phyloP scores from a whole-genome alignment of 2,888 invertebrate species.

The Tortrix viridana region DNA sequence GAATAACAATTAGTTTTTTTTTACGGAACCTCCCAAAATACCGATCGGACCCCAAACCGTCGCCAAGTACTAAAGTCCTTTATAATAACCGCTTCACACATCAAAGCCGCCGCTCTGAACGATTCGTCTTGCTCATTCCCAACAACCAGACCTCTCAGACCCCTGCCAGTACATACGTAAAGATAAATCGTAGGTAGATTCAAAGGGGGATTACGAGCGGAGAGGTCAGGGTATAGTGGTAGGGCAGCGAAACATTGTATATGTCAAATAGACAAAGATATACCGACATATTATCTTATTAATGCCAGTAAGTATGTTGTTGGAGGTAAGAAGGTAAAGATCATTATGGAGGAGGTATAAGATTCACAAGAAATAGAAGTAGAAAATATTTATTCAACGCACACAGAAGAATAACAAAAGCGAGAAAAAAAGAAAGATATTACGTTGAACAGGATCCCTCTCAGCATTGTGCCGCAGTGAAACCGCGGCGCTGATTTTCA shows the following conservation, averaged over 20 bases:
- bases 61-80: slow-evolving; percentile 48
- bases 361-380: background rate
- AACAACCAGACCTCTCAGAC: slow-evolving; percentile 53
- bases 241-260: slow-evolving; percentile 45
- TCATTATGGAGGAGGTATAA: slow-evolving; percentile 39
- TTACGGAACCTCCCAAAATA: slow-evolving; percentile 16
- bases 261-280: slow-evolving; percentile 77
- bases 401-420: no score
- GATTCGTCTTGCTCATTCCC: slow-evolving; percentile 79
- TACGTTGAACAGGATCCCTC: no score
- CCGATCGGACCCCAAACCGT: slow-evolving; percentile 26
- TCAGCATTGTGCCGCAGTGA: no score
- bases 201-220: background rate
- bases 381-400: no score
- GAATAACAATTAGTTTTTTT: background rate
- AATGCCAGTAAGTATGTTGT: slow-evolving; percentile 50
- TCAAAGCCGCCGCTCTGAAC: slow-evolving; percentile 77
- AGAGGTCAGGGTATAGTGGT: slow-evolving; percentile 46
- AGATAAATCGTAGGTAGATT: background rate
- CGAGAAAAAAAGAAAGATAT: no score
- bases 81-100: slow-evolving; percentile 63
- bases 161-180: slow-evolving; percentile 36
- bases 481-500: no score
- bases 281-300: slow-evolving; percentile 74
- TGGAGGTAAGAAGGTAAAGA: slow-evolving; percentile 31